phyloP scores from a whole-genome alignment of 2,797 vertebrate species.

The Eptatretus atami region DNA sequence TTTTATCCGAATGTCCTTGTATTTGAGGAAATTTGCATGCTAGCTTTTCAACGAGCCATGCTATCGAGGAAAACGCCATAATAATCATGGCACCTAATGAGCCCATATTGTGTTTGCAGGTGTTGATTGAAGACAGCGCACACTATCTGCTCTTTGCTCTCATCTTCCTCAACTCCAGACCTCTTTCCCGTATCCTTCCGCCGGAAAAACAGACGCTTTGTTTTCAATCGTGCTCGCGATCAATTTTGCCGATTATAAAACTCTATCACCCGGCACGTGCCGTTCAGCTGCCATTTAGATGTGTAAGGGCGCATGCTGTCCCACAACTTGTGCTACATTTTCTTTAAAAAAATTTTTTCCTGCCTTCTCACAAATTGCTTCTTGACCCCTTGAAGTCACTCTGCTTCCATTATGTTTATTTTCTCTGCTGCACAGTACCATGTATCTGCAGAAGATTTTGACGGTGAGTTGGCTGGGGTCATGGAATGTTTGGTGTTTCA shows the following conservation, averaged over 20 bases:
- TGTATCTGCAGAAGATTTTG: constrained; percentile 82
- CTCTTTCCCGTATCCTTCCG: constrained; percentile 90
- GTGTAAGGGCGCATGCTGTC: too few relatives aligned
- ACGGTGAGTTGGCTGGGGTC: constrained; percentile 42
- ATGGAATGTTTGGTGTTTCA: background rate
- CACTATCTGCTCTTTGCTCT: constrained; percentile 89
- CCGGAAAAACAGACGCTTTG: background rate
- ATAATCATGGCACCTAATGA: too few relatives aligned
- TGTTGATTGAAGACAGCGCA: constrained; percentile 79
- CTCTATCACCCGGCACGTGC: too few relatives aligned
- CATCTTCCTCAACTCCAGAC: constrained; percentile 91
- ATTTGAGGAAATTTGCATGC: too few relatives aligned
- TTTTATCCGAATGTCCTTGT: too few relatives aligned
- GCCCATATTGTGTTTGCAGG: constrained; percentile 17
- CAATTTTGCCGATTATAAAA: too few relatives aligned
- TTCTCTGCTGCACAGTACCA: constrained; percentile 77
- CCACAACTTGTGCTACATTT: too few relatives aligned
- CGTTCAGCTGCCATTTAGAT: too few relatives aligned
- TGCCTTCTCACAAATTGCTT: background rate
- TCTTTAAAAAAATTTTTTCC: too few relatives aligned
- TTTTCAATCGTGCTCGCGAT: background rate
- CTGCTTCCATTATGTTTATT: constrained; percentile 90
- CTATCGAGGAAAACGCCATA: too few relatives aligned
- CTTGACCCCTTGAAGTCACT: constrained; percentile 43
- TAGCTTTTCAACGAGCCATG: too few relatives aligned